Evolutionary conservation across 30 jellyfish, hydroid and myxozoan genomes (phyloP).

Genomic region (Cassiopea xamachana): DNA sequence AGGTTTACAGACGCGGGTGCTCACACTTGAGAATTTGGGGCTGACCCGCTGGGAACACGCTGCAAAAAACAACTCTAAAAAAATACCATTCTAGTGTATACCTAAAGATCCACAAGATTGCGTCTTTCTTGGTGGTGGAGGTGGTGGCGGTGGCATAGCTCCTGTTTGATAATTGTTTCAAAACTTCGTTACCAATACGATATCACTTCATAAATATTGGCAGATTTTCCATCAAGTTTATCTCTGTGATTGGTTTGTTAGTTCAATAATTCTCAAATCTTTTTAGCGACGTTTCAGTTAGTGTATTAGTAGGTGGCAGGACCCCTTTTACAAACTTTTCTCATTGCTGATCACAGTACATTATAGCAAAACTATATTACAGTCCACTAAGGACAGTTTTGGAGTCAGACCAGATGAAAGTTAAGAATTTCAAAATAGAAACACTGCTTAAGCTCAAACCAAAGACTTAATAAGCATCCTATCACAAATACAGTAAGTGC

Average conservation of each 20-base stretch:
- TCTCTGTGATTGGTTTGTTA: conserved; percentile 65
- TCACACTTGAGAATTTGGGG: too few relatives aligned
- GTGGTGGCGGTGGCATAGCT: conserved; percentile 75
- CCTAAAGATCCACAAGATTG: conserved; percentile 60
- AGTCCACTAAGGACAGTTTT: too few relatives aligned
- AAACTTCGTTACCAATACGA: conserved; percentile 19
- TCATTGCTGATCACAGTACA: too few relatives aligned
- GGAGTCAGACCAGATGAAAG: too few relatives aligned
- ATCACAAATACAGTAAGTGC: too few relatives aligned
- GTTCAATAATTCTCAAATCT: conserved; percentile 24
- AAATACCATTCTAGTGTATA: conserved; percentile 22
- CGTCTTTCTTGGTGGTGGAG: conserved; percentile 73
- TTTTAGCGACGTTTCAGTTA: conserved; percentile 15
- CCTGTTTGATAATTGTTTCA: conserved; percentile 61
- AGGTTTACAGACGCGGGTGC: too few relatives aligned
- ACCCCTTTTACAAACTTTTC: too few relatives aligned
- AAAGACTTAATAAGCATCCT: too few relatives aligned
- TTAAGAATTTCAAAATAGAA: too few relatives aligned
- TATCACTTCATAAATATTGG: not conserved
- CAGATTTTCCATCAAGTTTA: conserved; percentile 2
- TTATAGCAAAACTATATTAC: too few relatives aligned
- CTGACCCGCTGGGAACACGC: too few relatives aligned
- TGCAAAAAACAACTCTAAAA: not conserved
- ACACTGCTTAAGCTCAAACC: too few relatives aligned
- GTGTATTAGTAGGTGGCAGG: conserved; percentile 26